Conservation (phyloP, 64 coral and sea anemone species). For the Cladopsammia gracilis region DNA sequence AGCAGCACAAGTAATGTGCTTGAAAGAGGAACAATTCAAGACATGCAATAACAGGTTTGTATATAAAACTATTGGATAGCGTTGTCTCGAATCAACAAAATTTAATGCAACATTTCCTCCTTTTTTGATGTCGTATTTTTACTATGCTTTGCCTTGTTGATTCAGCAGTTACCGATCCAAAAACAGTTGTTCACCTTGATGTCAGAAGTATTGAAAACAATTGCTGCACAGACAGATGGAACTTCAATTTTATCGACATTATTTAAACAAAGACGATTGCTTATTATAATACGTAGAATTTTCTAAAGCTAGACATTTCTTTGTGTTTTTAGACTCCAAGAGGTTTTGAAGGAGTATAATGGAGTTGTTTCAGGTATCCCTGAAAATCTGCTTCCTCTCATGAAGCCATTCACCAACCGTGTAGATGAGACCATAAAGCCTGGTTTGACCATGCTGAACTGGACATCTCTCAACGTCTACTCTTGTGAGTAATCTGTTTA, state of each 20-base stretch:
- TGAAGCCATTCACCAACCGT: constrained; percentile 94
- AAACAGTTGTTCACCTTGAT: too few species aligned
- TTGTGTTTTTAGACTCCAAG: constrained; percentile 59
- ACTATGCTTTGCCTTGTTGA: too few species aligned
- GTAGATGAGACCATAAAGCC: constrained; percentile 98
- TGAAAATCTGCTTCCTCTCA: constrained; percentile 89
- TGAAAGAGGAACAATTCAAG: constrained; percentile 95
- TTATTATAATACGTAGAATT: too few species aligned
- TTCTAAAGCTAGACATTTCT: too few species aligned
- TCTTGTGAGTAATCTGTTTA: constrained; percentile 70
- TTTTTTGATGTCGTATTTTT: too few species aligned
- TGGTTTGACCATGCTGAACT: constrained; percentile 95
- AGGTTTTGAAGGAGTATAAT: constrained; percentile 86
- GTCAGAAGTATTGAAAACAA: too few species aligned
- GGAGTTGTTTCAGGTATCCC: constrained; percentile 80
- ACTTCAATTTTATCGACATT: too few species aligned
- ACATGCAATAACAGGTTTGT: constrained; percentile 82
- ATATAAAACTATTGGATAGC: background rate
- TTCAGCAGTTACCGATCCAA: too few species aligned
- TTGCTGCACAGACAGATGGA: too few species aligned
- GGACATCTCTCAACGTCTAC: constrained; percentile 93
- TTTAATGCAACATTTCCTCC: too few species aligned
- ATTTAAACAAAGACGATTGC: too few species aligned
- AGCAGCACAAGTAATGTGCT: constrained; percentile 85
- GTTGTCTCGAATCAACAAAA: too few species aligned